Evolutionary conservation across 2,797 vertebrate genomes (phyloP).

Genomic region (Pseudomugil gertrudae): DNA sequence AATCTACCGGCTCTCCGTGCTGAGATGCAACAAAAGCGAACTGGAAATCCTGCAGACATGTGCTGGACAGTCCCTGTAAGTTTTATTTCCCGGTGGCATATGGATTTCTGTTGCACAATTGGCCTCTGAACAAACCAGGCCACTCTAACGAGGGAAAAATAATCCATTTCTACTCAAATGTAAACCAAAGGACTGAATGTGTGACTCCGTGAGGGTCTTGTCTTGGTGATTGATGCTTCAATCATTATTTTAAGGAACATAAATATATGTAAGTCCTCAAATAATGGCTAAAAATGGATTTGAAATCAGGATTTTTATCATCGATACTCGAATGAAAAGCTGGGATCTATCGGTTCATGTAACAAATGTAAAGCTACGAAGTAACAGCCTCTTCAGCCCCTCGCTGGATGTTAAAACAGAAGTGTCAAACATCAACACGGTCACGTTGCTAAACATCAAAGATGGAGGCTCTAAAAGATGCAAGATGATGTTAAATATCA

Average conservation of each 20-base stretch:
- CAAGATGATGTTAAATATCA: too few relatives aligned
- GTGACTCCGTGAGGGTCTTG: neutral
- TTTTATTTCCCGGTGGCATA: conserved; percentile 9
- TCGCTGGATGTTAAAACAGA: too few relatives aligned
- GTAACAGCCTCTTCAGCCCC: too few relatives aligned
- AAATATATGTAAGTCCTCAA: neutral
- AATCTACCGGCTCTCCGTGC: too few relatives aligned
- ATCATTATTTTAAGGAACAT: neutral
- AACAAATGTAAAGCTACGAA: too few relatives aligned
- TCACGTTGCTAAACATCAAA: too few relatives aligned
- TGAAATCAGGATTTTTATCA: too few relatives aligned
- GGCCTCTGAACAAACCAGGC: neutral
- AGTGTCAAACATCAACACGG: too few relatives aligned
- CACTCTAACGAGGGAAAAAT: neutral
- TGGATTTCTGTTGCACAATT: neutral
- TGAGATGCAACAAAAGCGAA: conserved; percentile 21
- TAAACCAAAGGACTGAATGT: neutral
- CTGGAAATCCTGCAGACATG: conserved; percentile 8
- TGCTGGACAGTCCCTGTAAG: conserved; percentile 11
- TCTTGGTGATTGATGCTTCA: neutral
- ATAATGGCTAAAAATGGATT: neutral
- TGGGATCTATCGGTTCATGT: too few relatives aligned
- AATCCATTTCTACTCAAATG: neutral
- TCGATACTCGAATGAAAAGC: too few relatives aligned
- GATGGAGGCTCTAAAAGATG: too few relatives aligned